Percentiles rank a stretch among this genome's conserved stretches.
Evolutionary conservation across 2,113 vertebrate genomes (phyloP).

Genomic region (Nothoprocta perdicaria): DNA sequence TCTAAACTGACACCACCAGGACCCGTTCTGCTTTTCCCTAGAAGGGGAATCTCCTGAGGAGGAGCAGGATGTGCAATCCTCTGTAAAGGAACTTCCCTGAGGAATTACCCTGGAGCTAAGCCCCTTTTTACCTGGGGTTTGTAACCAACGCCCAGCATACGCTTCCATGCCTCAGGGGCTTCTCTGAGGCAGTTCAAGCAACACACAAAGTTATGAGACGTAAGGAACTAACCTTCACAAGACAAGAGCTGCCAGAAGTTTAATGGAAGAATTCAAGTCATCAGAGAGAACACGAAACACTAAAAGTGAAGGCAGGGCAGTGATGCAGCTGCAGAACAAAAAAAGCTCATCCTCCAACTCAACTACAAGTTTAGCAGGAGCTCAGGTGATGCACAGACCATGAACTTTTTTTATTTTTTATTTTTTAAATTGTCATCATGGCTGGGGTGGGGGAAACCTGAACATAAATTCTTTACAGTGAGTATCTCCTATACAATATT

Average conservation of each 20-base stretch:
- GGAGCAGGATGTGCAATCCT: not conserved
- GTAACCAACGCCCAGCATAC: not conserved
- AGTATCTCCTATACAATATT: not conserved
- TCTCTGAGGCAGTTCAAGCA: constrained; percentile 8
- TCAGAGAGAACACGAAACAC: not conserved
- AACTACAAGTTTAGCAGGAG: not conserved
- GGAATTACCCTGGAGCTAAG: not conserved
- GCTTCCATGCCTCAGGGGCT: not conserved
- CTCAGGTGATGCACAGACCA: not conserved
- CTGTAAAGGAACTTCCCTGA: not conserved
- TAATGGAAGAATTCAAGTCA: not conserved
- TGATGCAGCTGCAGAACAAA: not conserved
- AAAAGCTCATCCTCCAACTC: not conserved
- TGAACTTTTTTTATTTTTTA: too few relatives aligned
- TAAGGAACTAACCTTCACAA: not conserved
- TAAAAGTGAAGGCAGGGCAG: not conserved
- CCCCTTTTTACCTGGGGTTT: not conserved
- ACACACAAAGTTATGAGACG: not conserved
- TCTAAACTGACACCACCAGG: not conserved
- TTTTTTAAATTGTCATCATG: not conserved
- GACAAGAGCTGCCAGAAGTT: not conserved
- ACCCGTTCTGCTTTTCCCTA: not conserved
- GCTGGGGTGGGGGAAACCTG: not conserved
- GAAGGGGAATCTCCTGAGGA: constrained; percentile 16
- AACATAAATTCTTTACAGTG: not conserved